Conservation (phyloP, 2,797 vertebrate species). For the Neoniphon sammara region DNA sequence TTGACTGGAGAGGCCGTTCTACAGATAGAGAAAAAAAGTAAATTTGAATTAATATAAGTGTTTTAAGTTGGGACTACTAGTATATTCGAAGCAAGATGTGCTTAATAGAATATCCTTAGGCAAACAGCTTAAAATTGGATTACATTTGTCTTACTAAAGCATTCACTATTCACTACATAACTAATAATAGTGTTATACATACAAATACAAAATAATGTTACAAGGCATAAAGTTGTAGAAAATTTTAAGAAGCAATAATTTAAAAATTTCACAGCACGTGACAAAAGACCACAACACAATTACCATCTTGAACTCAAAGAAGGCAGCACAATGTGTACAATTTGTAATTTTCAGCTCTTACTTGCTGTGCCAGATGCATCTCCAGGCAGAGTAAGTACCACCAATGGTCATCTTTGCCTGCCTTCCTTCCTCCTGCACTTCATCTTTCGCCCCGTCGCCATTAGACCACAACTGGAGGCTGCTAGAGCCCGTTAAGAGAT, state of each 20-base stretch:
- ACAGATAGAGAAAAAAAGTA: slow-evolving; percentile 9
- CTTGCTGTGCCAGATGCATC: slow-evolving; percentile 95
- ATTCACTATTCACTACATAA: too few relatives aligned
- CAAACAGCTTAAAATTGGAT: background rate
- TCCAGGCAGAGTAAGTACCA: slow-evolving; percentile 84
- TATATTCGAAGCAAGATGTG: too few relatives aligned
- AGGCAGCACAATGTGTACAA: background rate
- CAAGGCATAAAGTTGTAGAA: background rate
- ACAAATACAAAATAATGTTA: too few relatives aligned
- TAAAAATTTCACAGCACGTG: background rate
- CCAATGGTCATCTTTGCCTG: slow-evolving; percentile 64
- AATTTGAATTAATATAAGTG: too few relatives aligned
- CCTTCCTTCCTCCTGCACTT: slow-evolving; percentile 70
- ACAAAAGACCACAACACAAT: background rate
- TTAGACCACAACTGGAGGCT: slow-evolving; percentile 94
- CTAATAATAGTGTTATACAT: background rate
- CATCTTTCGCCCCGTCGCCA: slow-evolving; percentile 73
- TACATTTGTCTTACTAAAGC: background rate
- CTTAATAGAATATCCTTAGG: too few relatives aligned
- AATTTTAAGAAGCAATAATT: background rate
- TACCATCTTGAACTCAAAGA: background rate
- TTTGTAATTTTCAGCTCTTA: slow-evolving; percentile 76
- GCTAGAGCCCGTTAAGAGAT: slow-evolving; percentile 91
- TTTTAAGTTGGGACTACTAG: too few relatives aligned
- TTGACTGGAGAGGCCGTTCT: slow-evolving; percentile 94